A percentile compares a stretch with the other conserved stretches of the same genome.
These are phyloP conservation scores for Sycon ciliatum DNA, from an alignment of 37 sponge, comb jelly and placozoan genomes.

Conservation along the genomic window DNA sequence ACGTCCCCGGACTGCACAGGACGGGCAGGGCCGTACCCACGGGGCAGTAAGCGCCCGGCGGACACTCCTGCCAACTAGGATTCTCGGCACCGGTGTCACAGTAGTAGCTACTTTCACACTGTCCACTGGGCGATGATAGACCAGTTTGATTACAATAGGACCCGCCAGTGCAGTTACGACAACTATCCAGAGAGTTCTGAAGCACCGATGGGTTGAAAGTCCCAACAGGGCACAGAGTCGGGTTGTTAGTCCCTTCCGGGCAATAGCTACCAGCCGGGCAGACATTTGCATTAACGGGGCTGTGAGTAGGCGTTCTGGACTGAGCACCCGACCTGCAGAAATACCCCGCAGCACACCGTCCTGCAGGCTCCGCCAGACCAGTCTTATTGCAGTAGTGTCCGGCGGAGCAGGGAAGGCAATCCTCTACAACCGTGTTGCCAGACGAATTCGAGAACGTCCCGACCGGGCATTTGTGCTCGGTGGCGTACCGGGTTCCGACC, in stretches of 20 bases:
- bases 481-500: background rate
- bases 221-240: conserved; percentile 11
- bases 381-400: conserved; percentile 23
- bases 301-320: background rate
- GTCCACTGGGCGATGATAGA: background rate
- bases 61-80: conserved; percentile 9
- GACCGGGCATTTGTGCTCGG: background rate
- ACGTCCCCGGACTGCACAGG: background rate
- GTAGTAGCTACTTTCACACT: conserved; percentile 31
- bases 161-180: conserved; percentile 26
- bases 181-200: background rate
- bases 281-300: conserved; percentile 1
- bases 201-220: conserved; percentile 12
- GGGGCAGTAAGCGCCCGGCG: conserved; percentile 17
- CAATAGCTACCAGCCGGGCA: conserved; percentile 2
- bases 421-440: background rate
- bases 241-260: background rate
- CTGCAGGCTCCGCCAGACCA: conserved; percentile 10
- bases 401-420: conserved; percentile 26
- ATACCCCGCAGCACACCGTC: conserved; percentile 27
- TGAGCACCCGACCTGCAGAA: conserved; percentile 1
- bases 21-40: background rate
- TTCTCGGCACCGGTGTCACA: conserved; percentile 10
- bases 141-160: conserved; percentile 28
- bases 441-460: background rate